phyloP scores from a whole-genome alignment of 2,888 invertebrate species.

The Mimumesa dahlbomi region DNA sequence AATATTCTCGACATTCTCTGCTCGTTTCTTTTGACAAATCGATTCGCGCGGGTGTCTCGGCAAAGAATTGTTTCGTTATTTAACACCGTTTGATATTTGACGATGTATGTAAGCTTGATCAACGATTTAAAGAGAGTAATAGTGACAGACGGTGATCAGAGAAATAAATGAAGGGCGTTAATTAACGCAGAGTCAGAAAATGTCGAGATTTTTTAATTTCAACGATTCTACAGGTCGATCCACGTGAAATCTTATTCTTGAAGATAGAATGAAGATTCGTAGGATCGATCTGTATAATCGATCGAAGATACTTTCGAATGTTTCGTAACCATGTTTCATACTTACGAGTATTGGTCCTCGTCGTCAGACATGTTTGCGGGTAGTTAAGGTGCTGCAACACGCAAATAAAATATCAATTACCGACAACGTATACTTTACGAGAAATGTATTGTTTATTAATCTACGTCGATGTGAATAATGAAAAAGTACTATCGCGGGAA shows the following conservation, averaged over 20 bases:
- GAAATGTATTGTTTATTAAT: neutral
- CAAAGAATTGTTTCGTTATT: no score
- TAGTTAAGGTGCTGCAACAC: conserved; percentile 84
- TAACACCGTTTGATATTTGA: no score
- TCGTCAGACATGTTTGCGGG: conserved; percentile 94
- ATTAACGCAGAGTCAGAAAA: no score
- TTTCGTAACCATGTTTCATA: conserved; percentile 75
- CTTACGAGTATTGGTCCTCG: conserved; percentile 96
- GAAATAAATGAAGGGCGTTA: no score
- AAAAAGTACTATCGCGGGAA: no score
- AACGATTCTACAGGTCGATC: neutral
- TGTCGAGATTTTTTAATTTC: neutral
- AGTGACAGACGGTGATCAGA: no score
- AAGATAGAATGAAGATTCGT: no score
- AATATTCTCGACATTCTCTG: conserved; percentile 10
- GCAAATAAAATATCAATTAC: conserved; percentile 63
- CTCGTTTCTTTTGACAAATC: conserved; percentile 8
- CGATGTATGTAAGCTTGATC: no score
- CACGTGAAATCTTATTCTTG: no score
- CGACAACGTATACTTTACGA: neutral
- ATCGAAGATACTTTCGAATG: neutral
- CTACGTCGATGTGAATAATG: neutral
- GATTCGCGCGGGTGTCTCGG: neutral
- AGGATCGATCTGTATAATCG: conserved; percentile 6
- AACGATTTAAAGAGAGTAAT: no score